Base-by-base conservation (phyloP, 2,113 vertebrate genomes). In the Hippocampus barbouri region DNA sequence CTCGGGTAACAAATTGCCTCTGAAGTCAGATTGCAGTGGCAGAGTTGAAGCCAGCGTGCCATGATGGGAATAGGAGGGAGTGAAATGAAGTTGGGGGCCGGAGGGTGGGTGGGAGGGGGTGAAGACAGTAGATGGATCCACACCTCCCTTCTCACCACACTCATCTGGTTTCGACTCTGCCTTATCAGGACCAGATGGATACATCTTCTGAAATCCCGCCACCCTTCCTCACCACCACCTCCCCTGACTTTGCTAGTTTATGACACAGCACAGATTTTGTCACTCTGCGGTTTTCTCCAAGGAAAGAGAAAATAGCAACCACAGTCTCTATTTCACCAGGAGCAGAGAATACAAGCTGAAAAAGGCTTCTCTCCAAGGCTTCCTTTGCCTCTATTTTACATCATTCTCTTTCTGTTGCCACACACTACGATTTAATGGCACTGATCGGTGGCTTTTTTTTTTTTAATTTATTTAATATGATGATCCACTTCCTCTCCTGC, bases 121-220 rank as follows among this genome's bases (percentile, higher is more conserved):
- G 81, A 80, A 88, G 88, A 89, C 82, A 87, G 80, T 77, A 86
- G 84, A 87, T 87, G 79, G 74, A 86, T 88, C 79, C 68, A 68
- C 81, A 88, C 88, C 70, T 65, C 23, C 70, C n/a, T 82, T 81
- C 81, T 86, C 38, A 93, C 91, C 90, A 83, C 90, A 91, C 90
- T 93, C 93, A 94, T 96, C 85, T 94, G 94, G 93, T 95, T 95
- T 87, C 87, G 91, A 93, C 91, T 89, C 92, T 78, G 87, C 86
- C 88, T 95, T 95, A 96, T 97, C 88, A 87, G 92, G 94, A 93
- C 93, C 95, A 97, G 93, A 94, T 96, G 95, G 88, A 90, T 90
- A 83, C 59, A 89, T 93, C 93, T 93, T 93, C 94, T 92, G 87
- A 93, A 93, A 38, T 38, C 34, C 34, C 34, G 34, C 34, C 34